Evolutionary conservation across 2,888 invertebrate species (phyloP).

Genomic region (Latheticus oryzae): DNA sequence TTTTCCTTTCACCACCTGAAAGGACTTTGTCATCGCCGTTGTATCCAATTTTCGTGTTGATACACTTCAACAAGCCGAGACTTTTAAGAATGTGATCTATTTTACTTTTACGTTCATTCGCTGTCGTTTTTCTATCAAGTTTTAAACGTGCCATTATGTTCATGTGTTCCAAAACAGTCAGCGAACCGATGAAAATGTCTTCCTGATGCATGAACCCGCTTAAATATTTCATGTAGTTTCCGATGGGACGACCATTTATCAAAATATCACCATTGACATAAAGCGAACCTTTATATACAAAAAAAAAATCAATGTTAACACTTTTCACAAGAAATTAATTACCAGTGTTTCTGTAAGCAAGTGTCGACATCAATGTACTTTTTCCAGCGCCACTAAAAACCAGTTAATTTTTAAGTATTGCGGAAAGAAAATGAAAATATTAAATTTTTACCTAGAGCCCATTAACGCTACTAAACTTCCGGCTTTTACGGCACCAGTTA

Average conservation of each 20-base stretch:
- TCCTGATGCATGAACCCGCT: conserved; percentile 94
- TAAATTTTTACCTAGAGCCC: conserved; percentile 79
- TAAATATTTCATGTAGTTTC: conserved; percentile 81
- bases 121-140: conserved; percentile 76
- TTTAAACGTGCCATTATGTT: conserved; percentile 88
- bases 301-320: conserved; percentile 7
- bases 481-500: conserved; percentile 83
- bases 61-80: conserved; percentile 77
- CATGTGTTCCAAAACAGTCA: conserved; percentile 90
- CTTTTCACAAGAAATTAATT: conserved; percentile 50
- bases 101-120: conserved; percentile 72
- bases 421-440: conserved; percentile 38
- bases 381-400: conserved; percentile 86
- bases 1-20: conserved; percentile 94
- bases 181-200: conserved; percentile 85
- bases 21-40: conserved; percentile 81
- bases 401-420: conserved; percentile 25
- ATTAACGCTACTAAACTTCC: conserved; percentile 86
- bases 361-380: conserved; percentile 86
- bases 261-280: conserved; percentile 82
- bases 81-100: conserved; percentile 79
- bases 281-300: conserved; percentile 70
- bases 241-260: conserved; percentile 80
- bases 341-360: conserved; percentile 84
- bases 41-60: conserved; percentile 83